Base-by-base conservation (phyloP, 2,888 invertebrate genomes). In the Agrochola lota region DNA sequence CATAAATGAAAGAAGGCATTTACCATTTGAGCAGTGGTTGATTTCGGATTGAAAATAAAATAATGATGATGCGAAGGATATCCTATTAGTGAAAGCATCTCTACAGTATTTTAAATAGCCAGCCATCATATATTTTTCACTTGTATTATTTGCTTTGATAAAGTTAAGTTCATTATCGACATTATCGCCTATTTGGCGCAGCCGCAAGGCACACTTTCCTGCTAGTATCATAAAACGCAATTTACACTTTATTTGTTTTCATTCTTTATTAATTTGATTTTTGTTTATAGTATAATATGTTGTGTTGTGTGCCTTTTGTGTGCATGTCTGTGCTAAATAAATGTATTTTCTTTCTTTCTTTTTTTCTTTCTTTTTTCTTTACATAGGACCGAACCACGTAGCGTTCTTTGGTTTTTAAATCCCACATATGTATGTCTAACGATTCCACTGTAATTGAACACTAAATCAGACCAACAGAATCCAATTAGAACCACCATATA, bases 401-500 rank as follows among this genome's bases (percentile, higher is more conserved):
- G 26, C 8, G 8, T 30, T 74, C 30, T 49, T 26, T n/a, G 46
- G 46, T 26, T 74, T 60, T 26, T 2, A 57, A 57, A 7, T 30
- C 62, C 59, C 35, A 55, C 70, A 15, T 26, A 15, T 15, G 20
- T 40, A n/a, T 23, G n/a, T 46, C 11, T n/a, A 82, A 72, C 8
- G 17, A 72, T 55, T 26, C 0, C 12, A 43, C 59, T 26, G 40
- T 52, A 49, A 63, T 81, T 74, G 35, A 75, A 52, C 30, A 30
- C 15, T 63, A 64, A 35, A 52, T 40, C 30, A 69, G 30, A 55
- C 20, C 40, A 59, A 66, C 69, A 71, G 20, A 81, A 62, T 81
- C 82, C 70, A 81, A 85, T 85, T 80, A 80, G 23, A 66, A 15
- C 11, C 40, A 8, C 20, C 26, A 76, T 76, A 17, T n/a, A 52